Evolutionary conservation across 2,113 vertebrate genomes (phyloP).

Genomic region (Phyllopteryx taeniolatus): DNA sequence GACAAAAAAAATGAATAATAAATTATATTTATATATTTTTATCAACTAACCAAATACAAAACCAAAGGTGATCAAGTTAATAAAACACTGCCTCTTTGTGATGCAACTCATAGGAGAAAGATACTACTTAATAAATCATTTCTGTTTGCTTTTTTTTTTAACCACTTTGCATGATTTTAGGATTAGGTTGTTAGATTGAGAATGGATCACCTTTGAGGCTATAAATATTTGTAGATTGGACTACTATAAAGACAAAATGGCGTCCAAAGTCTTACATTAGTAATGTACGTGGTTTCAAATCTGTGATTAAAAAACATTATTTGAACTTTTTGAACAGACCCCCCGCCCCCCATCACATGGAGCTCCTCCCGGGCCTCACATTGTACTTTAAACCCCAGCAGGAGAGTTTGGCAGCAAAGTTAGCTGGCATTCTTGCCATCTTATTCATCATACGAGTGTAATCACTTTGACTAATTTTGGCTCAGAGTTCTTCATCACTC

Average conservation of each 20-base stretch:
- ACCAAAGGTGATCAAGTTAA: not conserved
- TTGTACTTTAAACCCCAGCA: not conserved
- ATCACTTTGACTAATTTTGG: slow-evolving; percentile 44
- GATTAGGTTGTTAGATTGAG: not conserved
- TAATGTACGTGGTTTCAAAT: not conserved
- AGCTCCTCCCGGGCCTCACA: slow-evolving; percentile 2
- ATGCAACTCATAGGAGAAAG: not conserved
- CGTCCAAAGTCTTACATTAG: not conserved
- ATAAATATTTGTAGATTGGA: not conserved
- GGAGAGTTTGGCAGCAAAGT: not conserved
- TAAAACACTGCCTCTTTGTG: not conserved
- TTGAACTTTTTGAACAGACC: not conserved
- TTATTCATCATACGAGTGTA: slow-evolving; percentile 29
- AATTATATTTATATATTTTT: not conserved
- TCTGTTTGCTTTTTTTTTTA: not conserved
- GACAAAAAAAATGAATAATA: not conserved
- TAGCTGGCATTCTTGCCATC: not conserved
- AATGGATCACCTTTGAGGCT: not conserved
- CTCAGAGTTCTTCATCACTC: slow-evolving; percentile 27
- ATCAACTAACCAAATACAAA: not conserved
- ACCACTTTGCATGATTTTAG: not conserved
- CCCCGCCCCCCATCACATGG: not conserved
- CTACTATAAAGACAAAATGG: not conserved
- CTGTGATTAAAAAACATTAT: not conserved
- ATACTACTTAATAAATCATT: not conserved